Conservation (phyloP, 2,888 invertebrate species). For the Hirtodrosophila alboralis region DNA sequence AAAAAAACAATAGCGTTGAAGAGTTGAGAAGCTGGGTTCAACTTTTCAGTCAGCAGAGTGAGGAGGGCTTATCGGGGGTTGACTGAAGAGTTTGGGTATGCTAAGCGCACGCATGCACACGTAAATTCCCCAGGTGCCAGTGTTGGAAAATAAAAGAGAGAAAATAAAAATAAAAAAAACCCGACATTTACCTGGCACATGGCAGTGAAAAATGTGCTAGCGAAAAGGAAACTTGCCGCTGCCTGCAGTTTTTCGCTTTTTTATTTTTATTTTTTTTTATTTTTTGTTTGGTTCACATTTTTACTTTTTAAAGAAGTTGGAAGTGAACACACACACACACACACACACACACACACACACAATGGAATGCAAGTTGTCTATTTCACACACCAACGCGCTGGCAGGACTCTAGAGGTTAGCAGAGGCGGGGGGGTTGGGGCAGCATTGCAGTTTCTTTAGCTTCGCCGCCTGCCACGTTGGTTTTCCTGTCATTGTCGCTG, state of each 20-base stretch:
- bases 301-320: conserved; percentile 44
- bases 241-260: conserved; percentile 26
- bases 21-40: background rate
- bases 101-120: conserved; percentile 68
- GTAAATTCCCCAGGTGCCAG: conserved; percentile 70
- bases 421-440: conserved; percentile 17
- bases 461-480: background rate
- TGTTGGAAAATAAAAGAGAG: conserved; percentile 44
- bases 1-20: background rate
- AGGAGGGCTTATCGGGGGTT: background rate
- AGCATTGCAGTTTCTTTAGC: conserved; percentile 11
- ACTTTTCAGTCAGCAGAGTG: conserved; percentile 4
- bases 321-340: conserved; percentile 29
- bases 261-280: conserved; percentile 2
- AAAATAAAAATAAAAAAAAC: no score
- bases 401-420: conserved; percentile 54
- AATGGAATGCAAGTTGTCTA: conserved; percentile 69
- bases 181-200: conserved; percentile 61
- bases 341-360: conserved; percentile 23
- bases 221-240: conserved; percentile 51
- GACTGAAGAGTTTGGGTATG: conserved; percentile 30
- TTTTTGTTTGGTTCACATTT: conserved; percentile 23
- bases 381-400: conserved; percentile 74
- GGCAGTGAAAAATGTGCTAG: conserved; percentile 66
- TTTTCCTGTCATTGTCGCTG: conserved; percentile 43